Evolutionary conservation across 2,888 invertebrate genomes (phyloP).

Genomic region (Agrotis clavis): DNA sequence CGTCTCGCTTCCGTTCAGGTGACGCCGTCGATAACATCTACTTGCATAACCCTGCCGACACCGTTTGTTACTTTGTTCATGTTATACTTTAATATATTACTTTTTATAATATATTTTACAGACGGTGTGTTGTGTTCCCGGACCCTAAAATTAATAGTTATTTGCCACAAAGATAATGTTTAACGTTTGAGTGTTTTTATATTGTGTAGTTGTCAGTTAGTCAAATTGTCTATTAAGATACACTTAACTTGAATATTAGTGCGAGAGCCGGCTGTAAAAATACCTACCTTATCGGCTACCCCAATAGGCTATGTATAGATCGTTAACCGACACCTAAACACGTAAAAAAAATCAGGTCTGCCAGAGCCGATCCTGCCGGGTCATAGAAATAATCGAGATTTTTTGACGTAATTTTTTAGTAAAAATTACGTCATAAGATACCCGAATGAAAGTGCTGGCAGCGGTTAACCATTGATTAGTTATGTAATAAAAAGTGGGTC

Average conservation of each 20-base stretch:
- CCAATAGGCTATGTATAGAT: too few relatives aligned
- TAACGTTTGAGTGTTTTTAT: constrained; percentile 70
- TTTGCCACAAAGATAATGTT: constrained; percentile 75
- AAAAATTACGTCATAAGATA: too few relatives aligned
- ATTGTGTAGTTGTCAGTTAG: not conserved
- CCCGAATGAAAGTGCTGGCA: too few relatives aligned
- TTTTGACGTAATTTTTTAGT: too few relatives aligned
- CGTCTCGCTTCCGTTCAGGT: constrained; percentile 88
- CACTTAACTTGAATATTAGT: not conserved
- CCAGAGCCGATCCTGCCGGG: too few relatives aligned
- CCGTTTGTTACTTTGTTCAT: constrained; percentile 81
- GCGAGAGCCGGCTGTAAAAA: too few relatives aligned
- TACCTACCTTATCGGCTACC: too few relatives aligned
- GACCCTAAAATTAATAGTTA: constrained; percentile 73
- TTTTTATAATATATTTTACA: constrained; percentile 33
- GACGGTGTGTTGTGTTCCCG: constrained; percentile 61
- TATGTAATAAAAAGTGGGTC: too few relatives aligned
- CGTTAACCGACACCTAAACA: too few relatives aligned
- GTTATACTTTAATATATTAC: constrained; percentile 64
- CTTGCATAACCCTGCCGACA: constrained; percentile 72
- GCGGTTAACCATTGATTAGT: too few relatives aligned
- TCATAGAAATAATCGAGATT: too few relatives aligned
- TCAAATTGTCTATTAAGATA: not conserved
- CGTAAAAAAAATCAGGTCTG: too few relatives aligned
- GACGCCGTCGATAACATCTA: constrained; percentile 84